Evolutionary conservation across 2,797 vertebrate species (phyloP).

Genomic region (Sebastes kiyomatsui): DNA sequence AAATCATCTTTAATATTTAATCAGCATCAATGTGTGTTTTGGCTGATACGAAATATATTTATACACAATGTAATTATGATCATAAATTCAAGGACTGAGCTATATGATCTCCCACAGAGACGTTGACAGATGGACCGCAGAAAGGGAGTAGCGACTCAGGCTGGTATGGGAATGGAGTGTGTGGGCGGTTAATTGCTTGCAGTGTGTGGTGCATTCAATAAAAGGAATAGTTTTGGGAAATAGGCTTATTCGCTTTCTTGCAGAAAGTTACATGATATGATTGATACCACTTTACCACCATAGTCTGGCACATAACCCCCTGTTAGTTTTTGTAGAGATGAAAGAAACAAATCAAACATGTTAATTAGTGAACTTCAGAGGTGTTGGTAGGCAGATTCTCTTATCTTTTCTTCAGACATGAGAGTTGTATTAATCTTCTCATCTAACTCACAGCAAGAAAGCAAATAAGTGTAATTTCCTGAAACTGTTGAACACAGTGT

Average conservation of each 20-base stretch:
- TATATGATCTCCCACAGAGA: conserved; percentile 66
- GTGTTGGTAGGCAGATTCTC: not conserved
- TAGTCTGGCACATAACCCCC: not conserved
- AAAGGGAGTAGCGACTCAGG: conserved; percentile 21
- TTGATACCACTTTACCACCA: not conserved
- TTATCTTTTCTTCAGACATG: not conserved
- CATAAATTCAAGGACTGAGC: conserved; percentile 20
- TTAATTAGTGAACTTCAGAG: not conserved
- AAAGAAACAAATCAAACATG: not conserved
- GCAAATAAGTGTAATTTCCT: not conserved
- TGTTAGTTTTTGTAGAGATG: not conserved
- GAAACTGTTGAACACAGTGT: conserved; percentile 27
- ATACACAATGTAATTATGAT: not conserved
- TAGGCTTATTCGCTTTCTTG: not conserved
- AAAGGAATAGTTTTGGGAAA: conserved; percentile 10
- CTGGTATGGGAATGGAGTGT: conserved; percentile 54
- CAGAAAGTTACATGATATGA: not conserved
- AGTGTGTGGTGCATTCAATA: conserved; percentile 42
- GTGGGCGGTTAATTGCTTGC: conserved; percentile 48
- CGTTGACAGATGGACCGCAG: conserved; percentile 49
- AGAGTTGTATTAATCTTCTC: not conserved
- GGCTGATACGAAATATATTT: not conserved
- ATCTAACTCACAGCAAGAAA: conserved; percentile 5
- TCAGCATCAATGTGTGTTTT: not conserved
- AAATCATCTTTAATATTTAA: not conserved